A percentile compares a stretch with the other conserved stretches of the same genome.
Conservation (phyloP, 2,888 invertebrate species). For the Tupiocoris notatus region DNA sequence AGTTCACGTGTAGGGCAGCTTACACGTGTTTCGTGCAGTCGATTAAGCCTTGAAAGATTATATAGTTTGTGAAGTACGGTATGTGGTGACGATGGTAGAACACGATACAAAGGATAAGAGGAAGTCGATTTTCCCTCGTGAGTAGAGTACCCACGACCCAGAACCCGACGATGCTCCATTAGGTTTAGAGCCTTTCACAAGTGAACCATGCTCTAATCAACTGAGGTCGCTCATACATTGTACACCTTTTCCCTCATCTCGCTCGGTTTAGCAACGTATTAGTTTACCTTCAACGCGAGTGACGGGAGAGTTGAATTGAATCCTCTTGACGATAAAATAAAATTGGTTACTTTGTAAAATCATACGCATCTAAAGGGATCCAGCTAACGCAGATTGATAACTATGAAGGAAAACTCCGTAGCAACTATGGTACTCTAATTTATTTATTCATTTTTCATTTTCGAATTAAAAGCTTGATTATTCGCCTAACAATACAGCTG, state of each 20-base stretch:
- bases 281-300: not conserved
- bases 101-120: not conserved
- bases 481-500: too few species aligned
- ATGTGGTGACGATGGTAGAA: too few species aligned
- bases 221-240: not conserved
- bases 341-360: too few species aligned
- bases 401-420: too few species aligned
- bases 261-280: conserved; percentile 14
- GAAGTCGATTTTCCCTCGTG: not conserved
- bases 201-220: conserved; percentile 33
- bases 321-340: too few species aligned
- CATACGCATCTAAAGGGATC: not conserved
- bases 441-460: too few species aligned
- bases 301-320: not conserved
- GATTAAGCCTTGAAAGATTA: too few species aligned
- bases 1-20: too few species aligned
- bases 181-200: conserved; percentile 21
- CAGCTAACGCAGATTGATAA: not conserved
- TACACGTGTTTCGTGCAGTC: too few species aligned
- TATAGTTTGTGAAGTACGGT: too few species aligned
- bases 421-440: too few species aligned
- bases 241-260: not conserved
- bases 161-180: conserved; percentile 27
- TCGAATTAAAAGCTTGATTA: too few species aligned
- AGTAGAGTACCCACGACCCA: not conserved